phyloP scores from a whole-genome alignment of 2,888 invertebrate genomes.

The Napeogenes sylphis region DNA sequence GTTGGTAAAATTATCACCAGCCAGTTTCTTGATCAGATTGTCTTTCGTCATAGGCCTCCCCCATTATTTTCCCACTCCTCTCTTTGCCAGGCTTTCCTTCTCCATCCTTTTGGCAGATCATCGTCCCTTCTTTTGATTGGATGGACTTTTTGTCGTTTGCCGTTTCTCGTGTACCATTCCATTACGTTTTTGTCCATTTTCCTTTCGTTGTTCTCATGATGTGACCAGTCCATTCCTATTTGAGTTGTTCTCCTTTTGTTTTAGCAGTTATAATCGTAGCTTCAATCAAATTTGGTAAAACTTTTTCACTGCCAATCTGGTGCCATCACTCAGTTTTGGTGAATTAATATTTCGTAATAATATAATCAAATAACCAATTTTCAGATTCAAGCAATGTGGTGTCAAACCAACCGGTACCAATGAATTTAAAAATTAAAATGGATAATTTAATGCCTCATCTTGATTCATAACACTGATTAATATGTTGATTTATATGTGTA shows the following conservation, averaged over 20 bases:
- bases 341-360: slow-evolving; percentile 27
- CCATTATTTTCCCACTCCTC: neutral
- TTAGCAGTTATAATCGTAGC: too few relatives aligned
- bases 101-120: neutral
- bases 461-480: slow-evolving; percentile 21
- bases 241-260: too few relatives aligned
- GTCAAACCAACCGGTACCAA: slow-evolving; percentile 19
- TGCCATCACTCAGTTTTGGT: too few relatives aligned
- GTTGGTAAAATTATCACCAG: too few relatives aligned
- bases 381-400: slow-evolving; percentile 26
- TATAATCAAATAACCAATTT: slow-evolving; percentile 27
- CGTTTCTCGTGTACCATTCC: neutral
- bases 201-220: neutral
- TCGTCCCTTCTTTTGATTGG: neutral
- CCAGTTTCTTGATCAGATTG: neutral
- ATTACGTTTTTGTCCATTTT: neutral
- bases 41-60: neutral
- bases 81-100: neutral
- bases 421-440: slow-evolving; percentile 29
- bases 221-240: too few relatives aligned
- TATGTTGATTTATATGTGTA: slow-evolving; percentile 23
- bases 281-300: too few relatives aligned
- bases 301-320: too few relatives aligned
- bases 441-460: slow-evolving; percentile 23
- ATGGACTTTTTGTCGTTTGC: neutral